Evolutionary conservation across 2,113 vertebrate genomes (phyloP), one percentile per base, ranked within the genome.

Genomic region (Oryzias melastigma): DNA sequence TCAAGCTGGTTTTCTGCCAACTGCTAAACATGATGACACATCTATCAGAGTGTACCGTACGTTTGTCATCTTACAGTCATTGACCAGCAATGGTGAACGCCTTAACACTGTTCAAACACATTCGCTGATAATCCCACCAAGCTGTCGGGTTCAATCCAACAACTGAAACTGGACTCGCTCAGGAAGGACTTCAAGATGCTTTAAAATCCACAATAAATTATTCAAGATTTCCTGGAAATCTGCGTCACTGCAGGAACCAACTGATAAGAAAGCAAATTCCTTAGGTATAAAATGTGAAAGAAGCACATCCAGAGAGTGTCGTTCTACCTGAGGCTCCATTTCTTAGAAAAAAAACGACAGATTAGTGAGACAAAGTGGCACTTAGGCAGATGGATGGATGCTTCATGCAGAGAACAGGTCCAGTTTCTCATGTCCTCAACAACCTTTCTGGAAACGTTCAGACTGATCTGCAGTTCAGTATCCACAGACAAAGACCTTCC

Each of bases 1-100:
- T 50, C 61, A 52, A 75, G 24, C 62, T 56, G 69, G 57, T 85
- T 83, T 80, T 52, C 60, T 35, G 6, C 29, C 7, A 35, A 35
- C 25, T 27, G 25, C 25, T 27, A 7, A 27, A 27, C 25, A 27
- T 27, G 25, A 4, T 27, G 35, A 13, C 8, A 35, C 35, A 12
- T 35, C 10, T 8, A 35, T 35, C 35, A 35, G 35, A 35, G 12
- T 8, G 35, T 35, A 12, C 35, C 35, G 10, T 3, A 12, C 8
- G 10, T 35, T 12, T 81, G 62, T 75, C 75, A 49, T 77, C 77
- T 80, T 35, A 35, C 35, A 12, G 83, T 72, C 84, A 91, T 90
- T 91, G 90, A 62, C 90, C 90, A 85, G 86, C 87, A 89, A 92
- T 89, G 83, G 82, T 69, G 54, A 58, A 66, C 68, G 78, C 68